phyloP scores from a whole-genome alignment of 1,140 invertebrate species.

The Oedothorax gibbosus region DNA sequence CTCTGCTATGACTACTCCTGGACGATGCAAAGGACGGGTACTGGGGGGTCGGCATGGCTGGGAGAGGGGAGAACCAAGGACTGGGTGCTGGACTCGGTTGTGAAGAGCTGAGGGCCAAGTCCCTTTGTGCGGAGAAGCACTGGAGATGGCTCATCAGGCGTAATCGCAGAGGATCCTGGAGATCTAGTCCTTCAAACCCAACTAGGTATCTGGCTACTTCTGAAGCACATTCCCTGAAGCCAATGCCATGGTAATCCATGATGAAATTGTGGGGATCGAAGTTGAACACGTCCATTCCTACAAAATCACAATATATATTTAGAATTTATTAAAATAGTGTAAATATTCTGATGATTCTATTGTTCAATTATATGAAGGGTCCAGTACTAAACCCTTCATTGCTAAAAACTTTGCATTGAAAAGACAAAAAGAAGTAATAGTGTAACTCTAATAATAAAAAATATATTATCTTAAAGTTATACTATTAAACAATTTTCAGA shows the following conservation, averaged over 20 bases:
- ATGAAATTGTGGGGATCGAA: conserved; percentile 93
- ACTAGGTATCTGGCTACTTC: conserved; percentile 93
- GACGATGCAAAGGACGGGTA: conserved; percentile 20
- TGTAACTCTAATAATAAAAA: too few relatives aligned
- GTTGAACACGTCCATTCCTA: conserved; percentile 82
- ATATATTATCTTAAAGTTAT: too few relatives aligned
- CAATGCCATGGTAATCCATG: conserved; percentile 96
- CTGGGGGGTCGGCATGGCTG: conserved; percentile 52
- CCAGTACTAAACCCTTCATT: too few relatives aligned
- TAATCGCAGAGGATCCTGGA: conserved; percentile 93
- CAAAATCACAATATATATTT: background rate
- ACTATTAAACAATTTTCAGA: too few relatives aligned
- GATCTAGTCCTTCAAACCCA: conserved; percentile 93
- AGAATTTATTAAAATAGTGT: too few relatives aligned
- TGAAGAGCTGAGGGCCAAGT: conserved; percentile 73
- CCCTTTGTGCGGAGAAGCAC: conserved; percentile 89
- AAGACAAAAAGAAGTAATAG: too few relatives aligned
- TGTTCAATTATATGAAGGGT: too few relatives aligned
- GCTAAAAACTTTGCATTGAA: too few relatives aligned
- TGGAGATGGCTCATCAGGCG: conserved; percentile 91
- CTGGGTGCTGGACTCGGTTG: conserved; percentile 35
- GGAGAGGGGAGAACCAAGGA: conserved; percentile 64
- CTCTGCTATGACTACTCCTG: background rate
- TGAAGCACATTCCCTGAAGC: conserved; percentile 94
- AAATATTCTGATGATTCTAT: too few relatives aligned